These are phyloP conservation scores for Lacanobia oleracea DNA, from an alignment of 2,888 invertebrate species.

Conservation along the genomic window DNA sequence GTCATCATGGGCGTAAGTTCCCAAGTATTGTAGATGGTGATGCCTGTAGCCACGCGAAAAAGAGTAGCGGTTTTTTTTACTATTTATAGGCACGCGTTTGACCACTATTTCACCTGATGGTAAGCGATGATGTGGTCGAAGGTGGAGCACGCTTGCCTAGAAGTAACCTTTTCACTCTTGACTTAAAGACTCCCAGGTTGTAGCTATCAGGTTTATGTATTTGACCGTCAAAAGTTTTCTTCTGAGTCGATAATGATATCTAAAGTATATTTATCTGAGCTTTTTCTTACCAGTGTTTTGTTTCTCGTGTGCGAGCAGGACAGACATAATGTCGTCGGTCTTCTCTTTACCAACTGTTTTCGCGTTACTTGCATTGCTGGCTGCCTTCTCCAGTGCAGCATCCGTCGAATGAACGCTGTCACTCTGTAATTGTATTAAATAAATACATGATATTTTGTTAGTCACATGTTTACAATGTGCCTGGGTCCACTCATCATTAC, in stretches of 20 bases:
- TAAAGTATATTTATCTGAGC: background rate
- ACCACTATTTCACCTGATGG: too few species aligned
- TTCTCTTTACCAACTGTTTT: slow-evolving; percentile 90
- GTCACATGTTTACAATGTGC: background rate
- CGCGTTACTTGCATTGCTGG: slow-evolving; percentile 84
- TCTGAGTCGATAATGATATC: background rate
- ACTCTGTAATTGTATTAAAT: slow-evolving; percentile 73
- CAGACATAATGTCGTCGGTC: slow-evolving; percentile 97
- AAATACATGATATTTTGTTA: background rate
- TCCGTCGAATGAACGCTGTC: slow-evolving; percentile 88
- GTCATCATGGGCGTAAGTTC: too few species aligned
- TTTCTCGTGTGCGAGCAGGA: slow-evolving; percentile 96
- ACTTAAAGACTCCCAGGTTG: too few species aligned
- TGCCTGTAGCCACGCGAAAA: too few species aligned
- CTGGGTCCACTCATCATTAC: background rate
- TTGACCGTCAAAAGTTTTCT: background rate
- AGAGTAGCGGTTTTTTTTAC: background rate
- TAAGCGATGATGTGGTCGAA: too few species aligned
- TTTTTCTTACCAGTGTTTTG: slow-evolving; percentile 88
- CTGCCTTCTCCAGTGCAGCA: slow-evolving; percentile 90
- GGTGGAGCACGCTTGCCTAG: too few species aligned
- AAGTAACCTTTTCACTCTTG: too few species aligned
- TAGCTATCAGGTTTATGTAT: too few species aligned
- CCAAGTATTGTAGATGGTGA: too few species aligned
- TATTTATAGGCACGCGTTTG: too few species aligned